Evolutionary conservation across 2,888 invertebrate genomes (phyloP).

Genomic region (Cyclophora albipunctata): DNA sequence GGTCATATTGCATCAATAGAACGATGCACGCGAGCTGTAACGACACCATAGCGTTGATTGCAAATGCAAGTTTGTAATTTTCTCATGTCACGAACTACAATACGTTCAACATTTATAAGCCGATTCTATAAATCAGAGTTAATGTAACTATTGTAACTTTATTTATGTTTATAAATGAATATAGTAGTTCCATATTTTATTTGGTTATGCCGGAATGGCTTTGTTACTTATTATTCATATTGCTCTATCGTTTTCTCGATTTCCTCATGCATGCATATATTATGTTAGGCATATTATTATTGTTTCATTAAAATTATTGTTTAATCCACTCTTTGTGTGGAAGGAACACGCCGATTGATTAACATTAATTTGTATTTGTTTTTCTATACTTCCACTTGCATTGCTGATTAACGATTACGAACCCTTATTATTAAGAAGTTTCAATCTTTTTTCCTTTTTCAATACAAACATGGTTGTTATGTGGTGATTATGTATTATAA

Average conservation of each 20-base stretch:
- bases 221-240: too few species aligned
- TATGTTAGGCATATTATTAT: not conserved
- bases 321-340: slow-evolving; percentile 6
- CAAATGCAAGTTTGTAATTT: slow-evolving; percentile 52
- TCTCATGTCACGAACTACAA: slow-evolving; percentile 41
- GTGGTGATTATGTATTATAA: too few species aligned
- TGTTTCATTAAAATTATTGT: slow-evolving; percentile 1
- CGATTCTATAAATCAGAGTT: slow-evolving; percentile 8
- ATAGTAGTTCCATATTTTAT: too few species aligned
- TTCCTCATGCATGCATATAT: not conserved
- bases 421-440: too few species aligned
- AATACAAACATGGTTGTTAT: too few species aligned
- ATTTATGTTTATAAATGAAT: too few species aligned
- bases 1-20: slow-evolving; percentile 65
- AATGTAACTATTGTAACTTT: too few species aligned
- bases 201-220: too few species aligned
- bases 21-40: slow-evolving; percentile 56
- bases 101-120: slow-evolving; percentile 17
- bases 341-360: slow-evolving; percentile 9
- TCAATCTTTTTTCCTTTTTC: too few species aligned
- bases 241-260: not conserved
- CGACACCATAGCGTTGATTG: slow-evolving; percentile 55
- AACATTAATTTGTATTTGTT: slow-evolving; percentile 4
- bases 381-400: slow-evolving; percentile 1
- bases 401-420: too few species aligned